A percentile compares a stretch with the other conserved stretches of the same genome.
Evolutionary conservation across 2,888 invertebrate genomes (phyloP).

Genomic region (Cataglyphis albicans): DNA sequence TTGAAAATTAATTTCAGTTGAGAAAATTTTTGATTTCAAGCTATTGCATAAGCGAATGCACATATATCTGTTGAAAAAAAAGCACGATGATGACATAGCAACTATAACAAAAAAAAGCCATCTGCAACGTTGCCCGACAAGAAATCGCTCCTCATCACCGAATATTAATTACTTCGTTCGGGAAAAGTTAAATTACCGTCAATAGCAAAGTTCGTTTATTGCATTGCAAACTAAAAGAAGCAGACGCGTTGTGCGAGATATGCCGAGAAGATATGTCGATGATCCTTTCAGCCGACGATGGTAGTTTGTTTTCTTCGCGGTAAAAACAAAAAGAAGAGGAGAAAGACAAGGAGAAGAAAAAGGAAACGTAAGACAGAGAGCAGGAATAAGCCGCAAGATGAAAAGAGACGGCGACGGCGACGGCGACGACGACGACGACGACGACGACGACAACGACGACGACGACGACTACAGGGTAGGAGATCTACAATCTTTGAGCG

Average conservation of each 20-base stretch:
- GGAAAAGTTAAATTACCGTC: constrained; percentile 41
- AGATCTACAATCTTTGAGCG: constrained; percentile 49
- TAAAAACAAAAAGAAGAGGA: constrained; percentile 37
- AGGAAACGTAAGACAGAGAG: constrained; percentile 15
- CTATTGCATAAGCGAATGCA: background rate
- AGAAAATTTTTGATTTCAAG: constrained; percentile 3
- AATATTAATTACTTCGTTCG: constrained; percentile 67
- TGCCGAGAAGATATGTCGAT: constrained; percentile 48
- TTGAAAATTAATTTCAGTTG: background rate
- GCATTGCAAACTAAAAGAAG: constrained; percentile 70
- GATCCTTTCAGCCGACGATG: constrained; percentile 63
- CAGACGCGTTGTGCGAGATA: constrained; percentile 46
- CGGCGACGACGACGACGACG: background rate
- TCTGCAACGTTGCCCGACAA: constrained; percentile 14
- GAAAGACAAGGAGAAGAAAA: background rate
- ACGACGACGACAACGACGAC: background rate
- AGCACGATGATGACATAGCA: background rate
- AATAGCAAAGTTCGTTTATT: constrained; percentile 60
- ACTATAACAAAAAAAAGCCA: constrained; percentile 7
- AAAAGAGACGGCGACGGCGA: constrained; percentile 9
- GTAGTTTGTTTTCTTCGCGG: constrained; percentile 50
- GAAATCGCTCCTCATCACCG: constrained; percentile 24
- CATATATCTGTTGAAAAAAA: constrained; percentile 8
- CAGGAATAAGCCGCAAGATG: constrained; percentile 26
- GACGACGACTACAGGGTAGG: constrained; percentile 18